Conservation (phyloP, 2,797 vertebrate genomes). For the Glyptemys insculpta region DNA sequence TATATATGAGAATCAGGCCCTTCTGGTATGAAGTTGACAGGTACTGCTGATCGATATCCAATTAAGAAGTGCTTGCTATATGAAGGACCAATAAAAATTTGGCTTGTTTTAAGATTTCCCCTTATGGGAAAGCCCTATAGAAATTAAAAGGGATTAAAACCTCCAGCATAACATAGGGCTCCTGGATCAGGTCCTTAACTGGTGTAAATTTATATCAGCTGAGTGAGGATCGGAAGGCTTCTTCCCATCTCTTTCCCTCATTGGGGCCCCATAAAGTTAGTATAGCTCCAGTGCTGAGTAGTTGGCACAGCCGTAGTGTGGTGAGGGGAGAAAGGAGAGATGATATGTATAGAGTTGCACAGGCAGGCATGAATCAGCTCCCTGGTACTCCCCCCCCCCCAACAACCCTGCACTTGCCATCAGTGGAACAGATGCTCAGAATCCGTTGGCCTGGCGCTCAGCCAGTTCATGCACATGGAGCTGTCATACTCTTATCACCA, state of each 20-base stretch:
- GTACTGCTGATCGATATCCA: neutral
- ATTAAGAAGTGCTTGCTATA: neutral
- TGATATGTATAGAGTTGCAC: neutral
- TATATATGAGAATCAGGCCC: rapidly evolving
- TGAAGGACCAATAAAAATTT: neutral
- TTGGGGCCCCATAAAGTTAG: neutral
- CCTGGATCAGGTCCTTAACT: neutral
- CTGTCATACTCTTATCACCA: rapidly evolving
- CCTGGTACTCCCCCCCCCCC: neutral
- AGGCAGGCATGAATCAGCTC: neutral
- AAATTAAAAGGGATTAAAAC: neutral
- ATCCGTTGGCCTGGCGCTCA: neutral
- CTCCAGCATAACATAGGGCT: neutral
- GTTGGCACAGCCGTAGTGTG: neutral
- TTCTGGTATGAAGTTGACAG: neutral
- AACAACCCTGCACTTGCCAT: rapidly evolving
- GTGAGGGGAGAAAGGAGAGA: neutral
- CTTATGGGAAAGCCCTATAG: neutral
- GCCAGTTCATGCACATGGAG: neutral
- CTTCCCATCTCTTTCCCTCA: neutral
- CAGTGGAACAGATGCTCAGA: neutral
- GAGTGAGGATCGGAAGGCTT: neutral
- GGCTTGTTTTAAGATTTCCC: neutral
- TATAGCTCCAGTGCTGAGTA: neutral
- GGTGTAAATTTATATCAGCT: neutral